Evolutionary conservation across 2,113 vertebrate genomes (phyloP), one percentile per base, ranked within the genome.

Genomic region (Barbus barbus): DNA sequence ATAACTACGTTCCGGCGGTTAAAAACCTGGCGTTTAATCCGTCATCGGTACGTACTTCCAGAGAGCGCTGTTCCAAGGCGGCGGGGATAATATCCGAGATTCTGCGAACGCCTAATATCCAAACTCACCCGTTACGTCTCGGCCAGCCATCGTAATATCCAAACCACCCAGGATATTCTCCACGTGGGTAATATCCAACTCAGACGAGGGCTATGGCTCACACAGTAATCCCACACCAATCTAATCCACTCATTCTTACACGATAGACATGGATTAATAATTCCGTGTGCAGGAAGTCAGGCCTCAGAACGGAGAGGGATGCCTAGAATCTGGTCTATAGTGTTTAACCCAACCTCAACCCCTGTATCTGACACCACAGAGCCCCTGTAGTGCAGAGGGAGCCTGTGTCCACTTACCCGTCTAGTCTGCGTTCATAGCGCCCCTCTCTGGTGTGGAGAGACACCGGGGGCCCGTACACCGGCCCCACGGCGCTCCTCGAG

Each of bases 401-500:
- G 93, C 91, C 97, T 89, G 89, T 89, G 92, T 95, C 94, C 94
- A 95, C 94, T 95, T 95, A 95, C 94, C 94, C 94, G 93, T 95
- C 94, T 94, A 94, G 91, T 95, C 94, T 95, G 90, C 94, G 97
- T 94, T 99, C 98, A 98, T 99, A 99, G 95, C 98, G 98, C 96
- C 98, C 98, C 96, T 99, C 98, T 95, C 98, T 97, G 96, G 96
- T 96, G 97, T 99, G 98, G 94, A 99, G 97, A 85, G 98, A 96
- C 91, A 97, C 96, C 60, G 97, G 96, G 89, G 98, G 97, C 63
- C 96, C 98, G 88, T 98, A 99, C 92, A 97, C 94, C 89, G 98
- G 95, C 90, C 98, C 98, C 93, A 97, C 98, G 44, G 97, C 95
- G 95, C 95, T 96, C 96, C 98, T 96, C 96, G 97, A 96, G 97